Evolutionary conservation across 1,140 invertebrate species (phyloP).

Genomic region (Anastrepha obliqua): DNA sequence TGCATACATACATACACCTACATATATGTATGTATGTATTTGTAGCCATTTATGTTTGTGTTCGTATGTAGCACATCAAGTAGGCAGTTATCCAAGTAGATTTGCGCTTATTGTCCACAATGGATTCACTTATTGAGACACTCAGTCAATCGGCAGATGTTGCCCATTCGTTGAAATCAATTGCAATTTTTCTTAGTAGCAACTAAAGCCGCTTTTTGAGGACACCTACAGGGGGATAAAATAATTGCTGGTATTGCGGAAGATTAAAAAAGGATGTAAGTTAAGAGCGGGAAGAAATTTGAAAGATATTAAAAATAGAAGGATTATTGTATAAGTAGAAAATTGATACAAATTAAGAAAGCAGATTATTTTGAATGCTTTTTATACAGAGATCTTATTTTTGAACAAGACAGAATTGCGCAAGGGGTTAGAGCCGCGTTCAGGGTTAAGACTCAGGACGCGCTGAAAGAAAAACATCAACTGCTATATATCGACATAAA

Average conservation of each 20-base stretch:
- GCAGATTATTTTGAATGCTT: too few relatives aligned
- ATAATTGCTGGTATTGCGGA: slow-evolving; percentile 33
- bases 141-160: slow-evolving; percentile 32
- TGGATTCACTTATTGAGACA: neutral
- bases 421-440: too few relatives aligned
- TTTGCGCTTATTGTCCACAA: neutral
- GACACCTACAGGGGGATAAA: neutral
- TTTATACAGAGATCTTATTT: too few relatives aligned
- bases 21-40: neutral
- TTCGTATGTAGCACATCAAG: neutral
- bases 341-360: too few relatives aligned
- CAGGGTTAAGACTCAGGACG: too few relatives aligned
- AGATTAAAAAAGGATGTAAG: neutral
- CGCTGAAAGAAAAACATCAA: too few relatives aligned
- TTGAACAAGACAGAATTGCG: too few relatives aligned
- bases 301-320: neutral
- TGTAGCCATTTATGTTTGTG: neutral
- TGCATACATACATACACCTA: too few relatives aligned
- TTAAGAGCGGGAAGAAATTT: neutral
- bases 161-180: slow-evolving; percentile 38
- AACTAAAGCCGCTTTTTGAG: neutral
- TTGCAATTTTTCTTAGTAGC: slow-evolving; percentile 28
- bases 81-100: slow-evolving; percentile 15
- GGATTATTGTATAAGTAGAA: neutral
- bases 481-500: too few relatives aligned